phyloP scores from a whole-genome alignment of 2,888 invertebrate species.

The Dexiosoma caninum region DNA sequence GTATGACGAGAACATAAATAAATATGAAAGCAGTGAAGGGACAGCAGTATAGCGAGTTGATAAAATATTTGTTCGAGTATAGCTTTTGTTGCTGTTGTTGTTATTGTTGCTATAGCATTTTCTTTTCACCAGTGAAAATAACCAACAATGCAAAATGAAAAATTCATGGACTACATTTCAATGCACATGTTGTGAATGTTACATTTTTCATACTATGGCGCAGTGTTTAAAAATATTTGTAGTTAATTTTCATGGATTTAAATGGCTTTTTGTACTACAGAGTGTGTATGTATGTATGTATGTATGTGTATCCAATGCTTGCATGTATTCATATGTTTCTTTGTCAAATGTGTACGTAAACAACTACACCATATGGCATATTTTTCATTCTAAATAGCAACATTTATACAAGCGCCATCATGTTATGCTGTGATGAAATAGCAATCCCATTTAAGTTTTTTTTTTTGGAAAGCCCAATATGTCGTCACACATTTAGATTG shows the following conservation, averaged over 20 bases:
- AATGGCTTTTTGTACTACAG: neutral
- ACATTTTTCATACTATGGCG: conserved; percentile 32
- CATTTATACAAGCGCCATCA: conserved; percentile 19
- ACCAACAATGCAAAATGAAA: neutral
- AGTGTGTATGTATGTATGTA: neutral
- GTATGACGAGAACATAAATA: neutral
- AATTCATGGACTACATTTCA: neutral
- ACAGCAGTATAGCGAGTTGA: neutral
- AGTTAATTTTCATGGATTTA: neutral
- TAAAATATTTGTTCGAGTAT: conserved; percentile 12
- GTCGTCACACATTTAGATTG: conserved; percentile 12
- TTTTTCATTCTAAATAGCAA: neutral
- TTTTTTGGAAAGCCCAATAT: neutral
- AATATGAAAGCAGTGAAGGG: conserved; percentile 1
- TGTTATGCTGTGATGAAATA: neutral
- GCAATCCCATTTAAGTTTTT: neutral
- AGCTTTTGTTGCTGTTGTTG: neutral
- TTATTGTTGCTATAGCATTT: too few species aligned
- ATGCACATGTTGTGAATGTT: conserved; percentile 13
- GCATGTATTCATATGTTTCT: neutral
- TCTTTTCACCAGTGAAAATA: too few species aligned
- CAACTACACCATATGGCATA: conserved; percentile 7
- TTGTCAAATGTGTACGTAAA: neutral
- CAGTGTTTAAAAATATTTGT: conserved; percentile 15
- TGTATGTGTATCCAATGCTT: too few species aligned